phyloP scores from a whole-genome alignment of 2,888 invertebrate species.

The Schrankia costaestrigalis region DNA sequence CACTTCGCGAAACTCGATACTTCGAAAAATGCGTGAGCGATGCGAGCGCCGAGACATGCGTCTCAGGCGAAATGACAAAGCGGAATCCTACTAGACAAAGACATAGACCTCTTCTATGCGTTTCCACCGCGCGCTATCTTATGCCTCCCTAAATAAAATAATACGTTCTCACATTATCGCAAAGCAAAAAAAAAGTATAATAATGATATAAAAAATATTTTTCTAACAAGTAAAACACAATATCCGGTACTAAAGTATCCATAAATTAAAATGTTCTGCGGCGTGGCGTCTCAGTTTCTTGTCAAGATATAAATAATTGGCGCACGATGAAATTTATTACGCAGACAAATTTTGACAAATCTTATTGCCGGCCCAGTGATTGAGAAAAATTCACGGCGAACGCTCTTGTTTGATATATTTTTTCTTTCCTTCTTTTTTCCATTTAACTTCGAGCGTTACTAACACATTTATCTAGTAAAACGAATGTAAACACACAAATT shows the following conservation, averaged over 20 bases:
- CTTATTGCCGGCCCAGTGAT: constrained; percentile 32
- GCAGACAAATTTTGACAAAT: constrained; percentile 66
- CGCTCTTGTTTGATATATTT: too few relatives aligned
- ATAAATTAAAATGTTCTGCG: constrained; percentile 65
- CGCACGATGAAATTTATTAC: constrained; percentile 62
- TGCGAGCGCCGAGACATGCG: too few relatives aligned
- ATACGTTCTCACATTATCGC: too few relatives aligned
- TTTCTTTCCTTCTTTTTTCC: constrained; percentile 5
- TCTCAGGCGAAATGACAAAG: too few relatives aligned
- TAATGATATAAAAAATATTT: constrained; percentile 34
- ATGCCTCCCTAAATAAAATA: not conserved
- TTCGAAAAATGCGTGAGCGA: too few relatives aligned
- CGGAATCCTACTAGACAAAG: too few relatives aligned
- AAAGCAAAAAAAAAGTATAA: too few relatives aligned
- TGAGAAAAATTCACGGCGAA: constrained; percentile 37
- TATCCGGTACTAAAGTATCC: constrained; percentile 53
- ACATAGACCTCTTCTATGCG: too few relatives aligned
- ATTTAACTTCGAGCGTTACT: constrained; percentile 2
- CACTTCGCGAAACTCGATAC: too few relatives aligned
- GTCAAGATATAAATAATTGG: constrained; percentile 71
- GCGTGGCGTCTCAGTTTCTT: constrained; percentile 61
- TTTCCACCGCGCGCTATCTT: too few relatives aligned
- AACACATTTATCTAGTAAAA: too few relatives aligned
- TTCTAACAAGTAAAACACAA: constrained; percentile 42
- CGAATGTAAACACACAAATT: too few relatives aligned